Conservation (phyloP, 2,797 vertebrate species). For the Gambusia yucatana region DNA sequence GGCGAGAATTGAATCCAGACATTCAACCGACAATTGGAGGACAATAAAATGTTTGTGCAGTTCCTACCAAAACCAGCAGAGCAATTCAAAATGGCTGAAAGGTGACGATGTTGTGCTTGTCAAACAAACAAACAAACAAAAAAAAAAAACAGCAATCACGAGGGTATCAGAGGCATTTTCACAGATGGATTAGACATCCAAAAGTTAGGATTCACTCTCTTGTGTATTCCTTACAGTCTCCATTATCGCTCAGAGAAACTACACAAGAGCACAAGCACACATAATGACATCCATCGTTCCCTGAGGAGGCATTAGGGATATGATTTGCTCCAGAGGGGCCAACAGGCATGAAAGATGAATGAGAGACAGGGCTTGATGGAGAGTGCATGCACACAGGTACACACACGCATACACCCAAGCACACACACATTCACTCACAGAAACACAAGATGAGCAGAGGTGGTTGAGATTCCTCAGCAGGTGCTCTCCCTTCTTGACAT, state of each 20-base stretch:
- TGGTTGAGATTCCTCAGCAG: slow-evolving; percentile 60
- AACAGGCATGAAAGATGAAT: slow-evolving; percentile 63
- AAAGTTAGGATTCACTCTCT: slow-evolving; percentile 40
- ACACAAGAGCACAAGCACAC: slow-evolving; percentile 1
- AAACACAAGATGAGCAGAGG: slow-evolving; percentile 26
- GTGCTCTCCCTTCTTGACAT: slow-evolving; percentile 50
- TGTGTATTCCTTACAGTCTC: slow-evolving; percentile 14
- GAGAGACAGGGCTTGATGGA: slow-evolving; percentile 53
- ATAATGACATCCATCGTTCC: slow-evolving; percentile 42
- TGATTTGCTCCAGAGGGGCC: slow-evolving; percentile 42
- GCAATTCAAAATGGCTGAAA: slow-evolving; percentile 46
- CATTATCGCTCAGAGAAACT: slow-evolving; percentile 29
- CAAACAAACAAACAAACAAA: slow-evolving; percentile 7
- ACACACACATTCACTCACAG: slow-evolving; percentile 5
- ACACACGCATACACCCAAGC: slow-evolving; percentile 2
- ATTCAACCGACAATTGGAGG: background rate
- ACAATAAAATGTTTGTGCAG: background rate
- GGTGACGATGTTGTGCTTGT: slow-evolving; percentile 54
- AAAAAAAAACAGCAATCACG: slow-evolving; percentile 30
- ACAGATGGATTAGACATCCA: slow-evolving; percentile 13
- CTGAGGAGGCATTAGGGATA: slow-evolving; percentile 52
- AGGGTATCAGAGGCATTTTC: background rate
- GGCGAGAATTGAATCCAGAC: slow-evolving; percentile 6
- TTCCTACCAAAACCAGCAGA: slow-evolving; percentile 57
- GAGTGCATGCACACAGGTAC: slow-evolving; percentile 8